Conservation (phyloP, 2,888 invertebrate genomes). For the Eurytoma californica region DNA sequence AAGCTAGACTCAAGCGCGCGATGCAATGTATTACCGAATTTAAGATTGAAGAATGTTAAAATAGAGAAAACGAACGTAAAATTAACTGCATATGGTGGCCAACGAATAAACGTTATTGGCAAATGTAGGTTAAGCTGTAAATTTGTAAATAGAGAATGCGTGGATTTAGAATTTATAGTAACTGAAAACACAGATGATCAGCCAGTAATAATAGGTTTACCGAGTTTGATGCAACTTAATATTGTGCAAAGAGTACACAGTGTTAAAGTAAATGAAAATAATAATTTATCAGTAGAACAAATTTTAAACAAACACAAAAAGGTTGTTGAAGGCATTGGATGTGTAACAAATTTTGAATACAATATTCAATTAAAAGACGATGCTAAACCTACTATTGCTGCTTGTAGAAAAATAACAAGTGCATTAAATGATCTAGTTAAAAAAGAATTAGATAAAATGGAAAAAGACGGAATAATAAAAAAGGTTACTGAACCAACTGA, state of each 20-base stretch:
- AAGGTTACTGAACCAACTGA: conserved; percentile 44
- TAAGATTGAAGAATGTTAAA: background rate
- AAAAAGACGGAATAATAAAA: too few species aligned
- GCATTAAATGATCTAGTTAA: conserved; percentile 46
- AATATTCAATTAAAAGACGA: too few species aligned
- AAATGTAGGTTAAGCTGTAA: background rate
- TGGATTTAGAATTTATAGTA: background rate
- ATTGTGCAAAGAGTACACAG: background rate
- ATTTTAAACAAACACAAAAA: conserved; percentile 41
- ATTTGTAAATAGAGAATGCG: background rate
- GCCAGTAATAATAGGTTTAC: background rate
- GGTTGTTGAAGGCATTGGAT: conserved; percentile 55
- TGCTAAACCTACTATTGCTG: conserved; percentile 44
- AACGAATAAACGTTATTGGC: background rate
- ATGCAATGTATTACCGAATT: background rate
- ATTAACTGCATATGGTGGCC: too few species aligned
- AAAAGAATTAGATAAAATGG: conserved; percentile 37
- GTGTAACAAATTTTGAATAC: conserved; percentile 51
- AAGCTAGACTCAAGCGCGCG: background rate
- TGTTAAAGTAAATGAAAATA: conserved; percentile 49
- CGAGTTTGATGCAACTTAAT: background rate
- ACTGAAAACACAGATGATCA: background rate
- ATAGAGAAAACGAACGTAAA: background rate
- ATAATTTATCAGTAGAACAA: conserved; percentile 25
- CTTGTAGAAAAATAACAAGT: conserved; percentile 54